Evolutionary conservation across 2,113 vertebrate genomes (phyloP), one percentile per base, ranked within the genome.

Genomic region (Leucosticte australis): DNA sequence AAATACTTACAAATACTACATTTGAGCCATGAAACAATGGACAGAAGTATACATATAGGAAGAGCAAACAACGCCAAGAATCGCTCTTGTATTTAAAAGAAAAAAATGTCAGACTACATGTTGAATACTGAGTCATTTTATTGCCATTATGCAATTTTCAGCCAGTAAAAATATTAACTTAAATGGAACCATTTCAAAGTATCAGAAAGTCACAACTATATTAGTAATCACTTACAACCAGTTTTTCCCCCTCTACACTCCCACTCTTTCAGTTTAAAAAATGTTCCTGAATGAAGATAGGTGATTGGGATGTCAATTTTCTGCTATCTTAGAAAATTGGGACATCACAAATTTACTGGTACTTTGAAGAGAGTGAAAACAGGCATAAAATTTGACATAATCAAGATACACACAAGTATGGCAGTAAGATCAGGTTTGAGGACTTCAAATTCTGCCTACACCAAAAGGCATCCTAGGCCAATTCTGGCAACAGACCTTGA

Each of bases 401-500:
- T 39, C 57, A 74, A 95, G 30, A 77, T 26, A 74, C 49, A 50
- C 18, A 56, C 14, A 33, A 59, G 77, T 42, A 94, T 71, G 26
- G 63, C n/a, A 81, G 42, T 30, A 55, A 78, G 65, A 95, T 68
- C 84, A 71, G 22, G 77, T 81, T 26, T 64, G 74, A 93, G 70
- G 81, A 95, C 60, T 80, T 91, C 46, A 65, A 91, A 88, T 39
- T 56, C 55, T 89, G 86, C 75, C 87, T 93, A 80, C 60, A 92
- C 69, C 62, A 74, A 46, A 92, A 97, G 67, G 55, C 52, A 76
- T 44, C 87, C 77, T 30, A 46, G 44, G 84, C 85, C 92, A 96
- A 91, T 90, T 96, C 94, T 95, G 94, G 87, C 76, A 97, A 81
- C 71, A 42, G 75, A 87, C 78, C 76, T 65, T 85, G 80, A 94